Evolutionary conservation across 2,888 invertebrate species (phyloP).

Genomic region (Dryobotodes eremita): DNA sequence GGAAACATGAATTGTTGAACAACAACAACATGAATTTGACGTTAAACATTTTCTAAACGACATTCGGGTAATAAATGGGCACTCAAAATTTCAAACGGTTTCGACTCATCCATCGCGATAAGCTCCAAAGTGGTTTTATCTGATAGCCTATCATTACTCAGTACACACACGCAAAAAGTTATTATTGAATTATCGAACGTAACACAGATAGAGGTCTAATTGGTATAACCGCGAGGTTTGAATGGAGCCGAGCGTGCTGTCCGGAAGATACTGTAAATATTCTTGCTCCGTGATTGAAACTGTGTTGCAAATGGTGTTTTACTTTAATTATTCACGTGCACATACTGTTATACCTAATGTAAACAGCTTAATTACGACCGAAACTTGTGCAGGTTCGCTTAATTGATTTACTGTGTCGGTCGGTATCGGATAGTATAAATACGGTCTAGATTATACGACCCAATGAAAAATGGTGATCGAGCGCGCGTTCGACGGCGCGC

Average conservation of each 20-base stretch:
- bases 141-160: slow-evolving; percentile 53
- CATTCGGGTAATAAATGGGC: slow-evolving; percentile 58
- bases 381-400: slow-evolving; percentile 77
- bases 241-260: slow-evolving; percentile 26
- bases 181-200: slow-evolving; percentile 48
- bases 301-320: slow-evolving; percentile 55
- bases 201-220: slow-evolving; percentile 56
- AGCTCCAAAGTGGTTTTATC: slow-evolving; percentile 45
- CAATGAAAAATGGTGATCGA: slow-evolving; percentile 74
- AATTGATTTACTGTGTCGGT: slow-evolving; percentile 79
- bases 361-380: slow-evolving; percentile 78
- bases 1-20: slow-evolving; percentile 71
- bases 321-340: slow-evolving; percentile 60
- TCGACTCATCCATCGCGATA: slow-evolving; percentile 49
- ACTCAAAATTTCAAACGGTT: slow-evolving; percentile 49
- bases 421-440: slow-evolving; percentile 73
- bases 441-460: slow-evolving; percentile 66
- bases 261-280: slow-evolving; percentile 43
- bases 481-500: slow-evolving; percentile 69
- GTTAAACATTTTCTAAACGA: slow-evolving; percentile 60
- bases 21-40: slow-evolving; percentile 78
- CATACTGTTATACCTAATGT: slow-evolving; percentile 71
- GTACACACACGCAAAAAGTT: slow-evolving; percentile 47
- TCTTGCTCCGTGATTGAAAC: slow-evolving; percentile 57
- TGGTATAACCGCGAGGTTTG: slow-evolving; percentile 38